Evolutionary conservation across 2,113 vertebrate species (phyloP).

Genomic region (Aleadryas rufinucha): DNA sequence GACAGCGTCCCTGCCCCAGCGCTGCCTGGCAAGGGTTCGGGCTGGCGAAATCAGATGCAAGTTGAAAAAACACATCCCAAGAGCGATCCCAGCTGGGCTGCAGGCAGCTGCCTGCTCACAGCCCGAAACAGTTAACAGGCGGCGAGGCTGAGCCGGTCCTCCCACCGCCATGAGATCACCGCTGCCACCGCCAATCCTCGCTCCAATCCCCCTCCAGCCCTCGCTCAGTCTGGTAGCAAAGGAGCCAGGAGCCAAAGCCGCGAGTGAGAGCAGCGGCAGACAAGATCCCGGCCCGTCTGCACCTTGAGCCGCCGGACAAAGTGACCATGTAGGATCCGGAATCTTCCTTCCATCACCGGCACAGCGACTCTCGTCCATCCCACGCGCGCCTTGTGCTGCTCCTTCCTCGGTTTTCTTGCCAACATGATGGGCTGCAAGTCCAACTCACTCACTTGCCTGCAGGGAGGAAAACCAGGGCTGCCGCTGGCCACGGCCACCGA

Average conservation of each 20-base stretch:
- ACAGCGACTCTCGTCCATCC: neutral
- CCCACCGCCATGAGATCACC: slow-evolving; percentile 51
- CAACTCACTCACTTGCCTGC: slow-evolving; percentile 80
- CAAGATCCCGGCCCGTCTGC: neutral
- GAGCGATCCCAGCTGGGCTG: neutral
- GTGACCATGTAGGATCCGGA: slow-evolving; percentile 55
- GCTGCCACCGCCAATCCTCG: neutral
- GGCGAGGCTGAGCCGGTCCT: neutral
- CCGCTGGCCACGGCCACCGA: slow-evolving; percentile 72
- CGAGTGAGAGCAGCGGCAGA: slow-evolving; percentile 27
- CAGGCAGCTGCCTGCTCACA: neutral
- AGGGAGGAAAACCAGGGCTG: slow-evolving; percentile 69
- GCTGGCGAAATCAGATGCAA: neutral
- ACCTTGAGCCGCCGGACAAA: neutral
- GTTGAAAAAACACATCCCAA: fast-evolving
- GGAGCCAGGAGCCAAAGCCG: slow-evolving; percentile 17
- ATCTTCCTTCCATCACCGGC: neutral
- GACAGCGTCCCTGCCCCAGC: neutral
- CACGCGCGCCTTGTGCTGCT: neutral
- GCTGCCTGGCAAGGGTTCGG: fast-evolving
- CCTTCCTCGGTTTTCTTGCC: slow-evolving; percentile 47
- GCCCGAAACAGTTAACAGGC: slow-evolving; percentile 45
- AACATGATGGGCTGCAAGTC: slow-evolving; percentile 84
- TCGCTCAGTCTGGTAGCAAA: neutral
- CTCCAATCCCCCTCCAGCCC: neutral